A percentile compares a stretch with the other conserved stretches of the same genome.
Conservation (phyloP, 2,888 invertebrate genomes). For the Scotopteryx bipunctaria region DNA sequence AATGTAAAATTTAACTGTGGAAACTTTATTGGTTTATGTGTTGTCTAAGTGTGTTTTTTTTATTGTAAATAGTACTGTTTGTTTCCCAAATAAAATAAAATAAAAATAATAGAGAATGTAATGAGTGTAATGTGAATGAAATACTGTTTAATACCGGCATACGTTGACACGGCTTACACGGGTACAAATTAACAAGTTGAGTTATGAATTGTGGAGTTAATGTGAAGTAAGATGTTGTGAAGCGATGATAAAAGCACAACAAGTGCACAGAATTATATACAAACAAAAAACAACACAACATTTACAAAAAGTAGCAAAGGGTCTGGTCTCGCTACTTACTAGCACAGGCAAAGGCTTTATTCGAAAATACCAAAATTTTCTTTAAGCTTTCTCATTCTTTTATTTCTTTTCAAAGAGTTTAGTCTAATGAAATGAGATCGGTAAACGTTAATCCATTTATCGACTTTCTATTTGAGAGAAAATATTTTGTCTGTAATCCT, state of each 20-base stretch:
- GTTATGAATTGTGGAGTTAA: conserved; percentile 34
- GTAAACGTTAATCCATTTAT: too few species aligned
- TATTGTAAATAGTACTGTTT: too few species aligned
- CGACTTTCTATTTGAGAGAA: too few species aligned
- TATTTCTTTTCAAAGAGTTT: too few species aligned
- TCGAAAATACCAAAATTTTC: conserved; percentile 84
- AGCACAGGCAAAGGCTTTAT: conserved; percentile 99
- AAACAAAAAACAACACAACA: conserved; percentile 53
- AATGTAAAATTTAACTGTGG: too few species aligned
- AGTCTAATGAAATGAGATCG: too few species aligned
- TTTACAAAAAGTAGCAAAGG: conserved; percentile 74
- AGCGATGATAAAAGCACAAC: conserved; percentile 77
- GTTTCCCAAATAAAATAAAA: too few species aligned
- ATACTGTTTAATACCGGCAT: conserved; percentile 13
- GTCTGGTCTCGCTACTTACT: conserved; percentile 91
- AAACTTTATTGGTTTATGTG: too few species aligned
- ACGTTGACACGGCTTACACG: neutral
- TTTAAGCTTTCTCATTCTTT: too few species aligned
- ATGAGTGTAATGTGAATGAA: conserved; percentile 13
- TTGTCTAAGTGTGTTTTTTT: too few species aligned
- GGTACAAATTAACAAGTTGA: conserved; percentile 7
- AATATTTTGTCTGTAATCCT: too few species aligned
- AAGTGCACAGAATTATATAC: conserved; percentile 77
- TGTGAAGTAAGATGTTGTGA: conserved; percentile 43
- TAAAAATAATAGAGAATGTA: too few species aligned